Evolutionary conservation across 2,797 vertebrate genomes (phyloP).

Genomic region (Hipposideros larvatus): DNA sequence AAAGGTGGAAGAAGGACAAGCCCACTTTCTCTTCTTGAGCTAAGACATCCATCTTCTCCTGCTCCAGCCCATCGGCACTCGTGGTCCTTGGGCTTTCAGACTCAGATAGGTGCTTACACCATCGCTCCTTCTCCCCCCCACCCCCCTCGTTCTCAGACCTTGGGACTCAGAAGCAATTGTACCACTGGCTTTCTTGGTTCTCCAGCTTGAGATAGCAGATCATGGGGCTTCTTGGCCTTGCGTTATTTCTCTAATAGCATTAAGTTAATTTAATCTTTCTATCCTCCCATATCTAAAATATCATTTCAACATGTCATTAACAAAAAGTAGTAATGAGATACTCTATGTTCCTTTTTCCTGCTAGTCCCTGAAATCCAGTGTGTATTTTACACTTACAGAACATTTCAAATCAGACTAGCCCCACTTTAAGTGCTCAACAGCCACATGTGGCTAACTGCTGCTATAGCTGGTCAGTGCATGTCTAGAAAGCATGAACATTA

Average conservation of each 20-base stretch:
- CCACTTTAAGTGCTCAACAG: neutral
- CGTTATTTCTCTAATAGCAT: neutral
- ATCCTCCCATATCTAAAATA: neutral
- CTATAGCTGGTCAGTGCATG: neutral
- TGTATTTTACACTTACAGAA: neutral
- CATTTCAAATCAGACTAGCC: neutral
- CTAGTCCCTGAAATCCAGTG: neutral
- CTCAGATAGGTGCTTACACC: neutral
- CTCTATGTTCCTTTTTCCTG: neutral
- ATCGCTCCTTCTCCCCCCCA: no score
- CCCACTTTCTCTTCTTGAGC: neutral
- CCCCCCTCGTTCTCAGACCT: neutral
- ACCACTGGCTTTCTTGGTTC: neutral
- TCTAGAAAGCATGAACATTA: neutral
- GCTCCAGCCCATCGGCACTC: neutral
- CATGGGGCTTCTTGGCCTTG: neutral
- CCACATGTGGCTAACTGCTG: neutral
- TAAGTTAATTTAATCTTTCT: neutral
- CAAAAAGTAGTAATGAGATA: neutral
- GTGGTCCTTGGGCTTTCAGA: neutral
- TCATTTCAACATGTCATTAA: neutral
- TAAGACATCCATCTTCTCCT: neutral
- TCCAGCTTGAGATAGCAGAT: neutral
- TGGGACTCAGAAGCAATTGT: neutral
- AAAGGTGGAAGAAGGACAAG: neutral